Base-by-base conservation (phyloP, 2,888 invertebrate species). In the Fragum fragum region DNA sequence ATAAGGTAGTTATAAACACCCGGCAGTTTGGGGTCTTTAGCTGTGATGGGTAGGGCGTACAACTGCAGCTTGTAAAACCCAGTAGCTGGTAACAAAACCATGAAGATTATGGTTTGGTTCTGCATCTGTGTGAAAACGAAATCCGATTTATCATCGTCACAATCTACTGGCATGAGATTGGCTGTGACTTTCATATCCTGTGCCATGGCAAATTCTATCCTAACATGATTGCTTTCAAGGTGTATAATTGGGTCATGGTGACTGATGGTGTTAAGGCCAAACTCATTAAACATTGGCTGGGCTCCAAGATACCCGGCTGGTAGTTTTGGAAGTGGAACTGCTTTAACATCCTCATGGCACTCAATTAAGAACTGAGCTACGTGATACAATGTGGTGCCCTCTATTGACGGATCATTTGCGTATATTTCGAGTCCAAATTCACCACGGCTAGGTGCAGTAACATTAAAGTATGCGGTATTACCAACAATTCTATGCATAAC, bases 1-100 rank as follows among this genome's bases (percentile, higher is more conserved):
- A 94, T 91, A 79, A 94, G 90, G 86, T 94, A 94, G 89, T 94
- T 94, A 89, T 92, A 94, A n/a, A 94, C 93, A 5, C 94, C 94
- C 7, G 94, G 94, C 53, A 94, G 87, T 77, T 93, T 92, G 85
- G 94, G 94, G 77, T 91, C 92, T 0, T 91, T 85, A 73, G 94
- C 94, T 5, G 88, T 73, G 76, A 90, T 89, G 0, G 94, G 94
- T 73, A 93, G 89, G 28, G 92, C 94, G 73, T 93, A 94, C 59
- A 94, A 88, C 90, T 94, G 94, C 32, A 94, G 90, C 86, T 94
- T 94, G 91, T 92, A 94, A 87, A 94, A 93, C n/a, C 94, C 94
- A 3, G 87, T 76, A 29, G 85, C 76, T 7, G 94, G 93, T 47
- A 94, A 85, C 69, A 89, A 89, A 63, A 93, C 85, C 16, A 91